Evolutionary conservation across 1,140 invertebrate genomes (phyloP).

Genomic region (Drosophila carrolli): DNA sequence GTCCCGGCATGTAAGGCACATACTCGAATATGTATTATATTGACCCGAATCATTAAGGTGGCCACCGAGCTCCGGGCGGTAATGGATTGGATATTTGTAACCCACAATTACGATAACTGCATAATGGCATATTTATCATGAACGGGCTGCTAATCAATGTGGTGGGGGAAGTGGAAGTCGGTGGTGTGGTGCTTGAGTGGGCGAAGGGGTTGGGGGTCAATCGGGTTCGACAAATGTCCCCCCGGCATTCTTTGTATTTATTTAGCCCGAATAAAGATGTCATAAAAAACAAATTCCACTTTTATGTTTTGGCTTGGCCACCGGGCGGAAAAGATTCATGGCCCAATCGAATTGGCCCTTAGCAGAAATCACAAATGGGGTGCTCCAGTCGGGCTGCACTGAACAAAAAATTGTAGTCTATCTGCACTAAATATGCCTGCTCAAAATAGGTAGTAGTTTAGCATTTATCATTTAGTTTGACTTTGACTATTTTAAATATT

Average conservation of each 20-base stretch:
- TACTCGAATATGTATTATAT: constrained; percentile 7
- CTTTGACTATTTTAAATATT: too few relatives aligned
- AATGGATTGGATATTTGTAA: constrained; percentile 31
- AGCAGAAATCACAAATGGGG: constrained; percentile 26
- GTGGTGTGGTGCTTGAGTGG: neutral
- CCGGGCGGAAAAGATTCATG: constrained; percentile 75
- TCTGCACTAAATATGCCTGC: too few relatives aligned
- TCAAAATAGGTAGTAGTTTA: neutral
- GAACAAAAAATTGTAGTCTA: neutral
- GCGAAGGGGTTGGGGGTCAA: constrained; percentile 10
- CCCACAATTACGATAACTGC: constrained; percentile 69
- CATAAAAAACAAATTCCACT: constrained; percentile 82
- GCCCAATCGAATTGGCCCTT: constrained; percentile 68
- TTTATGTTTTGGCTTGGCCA: constrained; percentile 71
- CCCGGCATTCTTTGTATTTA: constrained; percentile 75
- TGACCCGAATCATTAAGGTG: constrained; percentile 6
- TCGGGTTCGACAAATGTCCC: constrained; percentile 52
- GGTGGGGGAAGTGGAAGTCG: neutral
- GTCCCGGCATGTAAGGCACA: constrained; percentile 4
- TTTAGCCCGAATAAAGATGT: constrained; percentile 79
- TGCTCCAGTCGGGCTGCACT: constrained; percentile 9
- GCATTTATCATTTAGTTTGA: too few relatives aligned
- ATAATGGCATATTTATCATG: constrained; percentile 77
- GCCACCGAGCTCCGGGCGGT: neutral
- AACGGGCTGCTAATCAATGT: constrained; percentile 70